Conservation (phyloP, 2,888 invertebrate genomes). For the Eupsilia transversa region DNA sequence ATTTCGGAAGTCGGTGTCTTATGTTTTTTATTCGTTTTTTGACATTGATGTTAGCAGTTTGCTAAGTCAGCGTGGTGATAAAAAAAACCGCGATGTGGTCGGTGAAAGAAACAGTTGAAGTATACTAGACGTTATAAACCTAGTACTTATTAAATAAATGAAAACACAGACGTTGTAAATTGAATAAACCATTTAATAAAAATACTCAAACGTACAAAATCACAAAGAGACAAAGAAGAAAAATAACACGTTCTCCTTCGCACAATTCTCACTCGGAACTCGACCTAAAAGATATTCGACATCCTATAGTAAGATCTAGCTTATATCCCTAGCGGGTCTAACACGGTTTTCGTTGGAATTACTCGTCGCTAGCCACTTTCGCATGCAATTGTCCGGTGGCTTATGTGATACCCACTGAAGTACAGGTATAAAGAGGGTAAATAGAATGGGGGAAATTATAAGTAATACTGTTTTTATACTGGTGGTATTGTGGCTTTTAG, state of each 20-base stretch:
- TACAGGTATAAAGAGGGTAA: slow-evolving; percentile 22
- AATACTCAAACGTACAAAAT: no score
- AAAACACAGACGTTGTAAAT: no score
- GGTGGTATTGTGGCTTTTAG: not conserved
- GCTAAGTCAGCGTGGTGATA: no score
- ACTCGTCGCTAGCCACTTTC: slow-evolving; percentile 67
- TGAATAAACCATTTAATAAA: no score
- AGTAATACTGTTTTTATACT: slow-evolving; percentile 5
- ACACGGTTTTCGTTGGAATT: slow-evolving; percentile 69
- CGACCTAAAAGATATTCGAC: not conserved
- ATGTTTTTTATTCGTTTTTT: no score
- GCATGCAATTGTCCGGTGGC: slow-evolving; percentile 67
- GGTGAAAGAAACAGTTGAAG: no score
- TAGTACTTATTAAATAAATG: no score
- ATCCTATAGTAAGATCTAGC: slow-evolving; percentile 27
- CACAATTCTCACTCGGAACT: slow-evolving; percentile 15
- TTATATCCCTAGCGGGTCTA: slow-evolving; percentile 62
- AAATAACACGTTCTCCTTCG: not conserved
- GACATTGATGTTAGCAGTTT: no score
- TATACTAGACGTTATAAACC: no score
- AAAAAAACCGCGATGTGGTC: no score
- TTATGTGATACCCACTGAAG: slow-evolving; percentile 38
- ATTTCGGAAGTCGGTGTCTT: no score
- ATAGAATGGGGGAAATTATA: slow-evolving; percentile 29
- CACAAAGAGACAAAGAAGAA: not conserved